Evolutionary conservation across 1,140 invertebrate species (phyloP), one percentile per base, ranked within the genome.

Genomic region (Drosophila pandora): DNA sequence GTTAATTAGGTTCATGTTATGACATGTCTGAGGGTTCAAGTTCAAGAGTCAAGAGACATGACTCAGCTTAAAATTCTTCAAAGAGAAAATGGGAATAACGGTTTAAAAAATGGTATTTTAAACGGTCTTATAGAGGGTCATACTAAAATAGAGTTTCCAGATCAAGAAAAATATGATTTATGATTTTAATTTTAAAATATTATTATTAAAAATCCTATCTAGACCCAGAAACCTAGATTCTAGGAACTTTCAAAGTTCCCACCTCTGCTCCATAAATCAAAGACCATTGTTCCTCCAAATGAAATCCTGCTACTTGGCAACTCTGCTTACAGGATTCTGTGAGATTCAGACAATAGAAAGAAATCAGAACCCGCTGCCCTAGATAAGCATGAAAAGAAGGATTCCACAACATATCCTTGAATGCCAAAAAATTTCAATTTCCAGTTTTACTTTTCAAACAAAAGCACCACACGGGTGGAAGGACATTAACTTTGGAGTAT

Each of bases 401-500:
- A 17, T 17, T 17, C 17, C 17, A 17, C 17, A 17, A 17, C 0
- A 17, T 69, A 87, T 85, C 52, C 60, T 17, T 23, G 62, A 21
- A 32, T 50, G 23, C 30, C 32, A 8, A 32, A 68, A 68, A 73
- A 74, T 73, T 84, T 81, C 47, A 58, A 77, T 53, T 87, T 87
- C 82, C 78, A 87, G 81, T 85, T 85, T 37, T 67, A 49, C 63
- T 10, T 21, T 30, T 30, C 13, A 52, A 78, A 85, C 81, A 85
- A 85, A 82, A 81, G 81, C 82, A 45, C 78, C 52, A 76, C 47
- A 43, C 39, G 65, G 63, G 74, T 87, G 68, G 71, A 69, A 69
- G 78, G 73, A 71, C 79, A 82, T 87, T 85, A 87, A 84, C 81
- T 84, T 85, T 65, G 13, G 58, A 76, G 61, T 58, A 60, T 62